These are phyloP conservation scores for Campylomormyrus numenius DNA, from an alignment of 2,113 vertebrate genomes.

Conservation along the genomic window DNA sequence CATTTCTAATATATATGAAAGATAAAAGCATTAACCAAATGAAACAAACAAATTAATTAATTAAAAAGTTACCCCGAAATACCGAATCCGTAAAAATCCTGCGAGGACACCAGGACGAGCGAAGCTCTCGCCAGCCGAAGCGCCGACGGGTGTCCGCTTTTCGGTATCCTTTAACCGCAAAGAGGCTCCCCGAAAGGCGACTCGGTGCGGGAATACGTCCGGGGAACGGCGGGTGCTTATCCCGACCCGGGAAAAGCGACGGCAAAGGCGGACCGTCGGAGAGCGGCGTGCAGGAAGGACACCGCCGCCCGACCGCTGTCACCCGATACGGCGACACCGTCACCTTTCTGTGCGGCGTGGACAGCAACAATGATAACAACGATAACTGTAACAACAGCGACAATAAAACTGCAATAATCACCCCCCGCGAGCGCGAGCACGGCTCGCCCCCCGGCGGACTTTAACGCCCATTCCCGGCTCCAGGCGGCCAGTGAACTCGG, in stretches of 20 bases:
- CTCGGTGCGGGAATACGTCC: background rate
- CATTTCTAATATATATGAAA: background rate
- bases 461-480: background rate
- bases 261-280: background rate
- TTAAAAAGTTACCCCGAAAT: background rate
- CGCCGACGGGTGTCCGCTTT: background rate
- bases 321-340: background rate
- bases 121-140: background rate
- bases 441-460: background rate
- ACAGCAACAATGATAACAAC: background rate
- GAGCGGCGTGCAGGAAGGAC: background rate
- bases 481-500: background rate
- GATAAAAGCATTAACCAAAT: background rate
- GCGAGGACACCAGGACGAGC: background rate
- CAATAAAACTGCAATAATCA: background rate
- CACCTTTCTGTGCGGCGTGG: background rate
- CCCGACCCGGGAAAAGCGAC: background rate
- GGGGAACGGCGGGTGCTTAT: background rate
- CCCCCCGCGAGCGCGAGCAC: background rate
- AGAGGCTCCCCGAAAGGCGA: background rate
- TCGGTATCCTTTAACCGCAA: background rate
- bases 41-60: background rate
- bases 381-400: background rate
- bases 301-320: background rate
- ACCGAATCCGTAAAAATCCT: background rate